Evolutionary conservation across 2,888 invertebrate species (phyloP).

Genomic region (Drosophila tripunctata): DNA sequence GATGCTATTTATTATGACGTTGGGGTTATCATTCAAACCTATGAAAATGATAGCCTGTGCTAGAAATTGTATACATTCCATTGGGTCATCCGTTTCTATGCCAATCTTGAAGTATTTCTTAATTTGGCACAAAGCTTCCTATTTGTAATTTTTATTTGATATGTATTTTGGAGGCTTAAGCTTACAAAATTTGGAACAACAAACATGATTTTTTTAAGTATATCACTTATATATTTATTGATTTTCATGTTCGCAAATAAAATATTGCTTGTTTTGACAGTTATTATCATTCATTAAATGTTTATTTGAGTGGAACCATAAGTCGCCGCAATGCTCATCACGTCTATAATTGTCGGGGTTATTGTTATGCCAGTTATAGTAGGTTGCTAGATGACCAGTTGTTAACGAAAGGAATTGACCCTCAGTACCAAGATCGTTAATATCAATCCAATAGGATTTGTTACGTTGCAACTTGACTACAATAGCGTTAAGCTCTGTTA

Average conservation of each 20-base stretch:
- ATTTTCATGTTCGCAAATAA: slow-evolving; percentile 1
- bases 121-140: no score
- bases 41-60: no score
- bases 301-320: neutral
- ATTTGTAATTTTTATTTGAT: no score
- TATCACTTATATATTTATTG: no score
- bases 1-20: no score
- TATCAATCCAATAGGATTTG: slow-evolving; percentile 1
- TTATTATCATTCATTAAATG: slow-evolving; percentile 6
- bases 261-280: neutral
- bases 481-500: slow-evolving; percentile 1
- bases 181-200: neutral
- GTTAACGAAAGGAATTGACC: neutral
- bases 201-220: neutral
- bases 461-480: neutral
- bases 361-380: neutral
- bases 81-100: no score
- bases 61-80: no score
- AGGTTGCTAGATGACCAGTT: neutral
- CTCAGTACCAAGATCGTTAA: neutral
- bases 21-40: no score
- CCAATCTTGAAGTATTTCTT: no score
- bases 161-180: neutral
- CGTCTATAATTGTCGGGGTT: neutral
- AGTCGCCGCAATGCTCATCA: slow-evolving; percentile 1